phyloP scores from a whole-genome alignment of 2,888 invertebrate species.

The Sphaerophoria taeniata region DNA sequence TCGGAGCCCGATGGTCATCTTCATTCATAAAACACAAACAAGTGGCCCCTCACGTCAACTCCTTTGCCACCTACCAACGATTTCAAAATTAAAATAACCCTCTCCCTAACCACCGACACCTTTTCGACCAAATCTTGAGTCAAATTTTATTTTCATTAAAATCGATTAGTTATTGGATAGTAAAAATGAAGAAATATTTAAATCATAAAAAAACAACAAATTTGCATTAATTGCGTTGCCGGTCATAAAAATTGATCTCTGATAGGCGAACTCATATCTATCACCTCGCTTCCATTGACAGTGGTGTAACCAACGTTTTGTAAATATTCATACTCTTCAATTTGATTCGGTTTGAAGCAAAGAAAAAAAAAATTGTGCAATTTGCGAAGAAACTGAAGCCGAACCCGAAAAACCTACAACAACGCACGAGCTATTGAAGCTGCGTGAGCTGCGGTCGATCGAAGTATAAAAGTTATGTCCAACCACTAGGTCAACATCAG shows the following conservation, averaged over 20 bases:
- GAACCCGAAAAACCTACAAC: neutral
- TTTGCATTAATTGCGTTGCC: constrained; percentile 25
- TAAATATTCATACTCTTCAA: constrained; percentile 22
- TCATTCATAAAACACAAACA: too few relatives aligned
- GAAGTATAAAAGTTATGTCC: constrained; percentile 61
- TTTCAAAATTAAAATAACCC: neutral
- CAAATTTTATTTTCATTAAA: neutral
- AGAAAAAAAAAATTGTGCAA: constrained; percentile 28
- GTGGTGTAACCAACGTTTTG: constrained; percentile 13
- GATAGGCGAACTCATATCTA: neutral
- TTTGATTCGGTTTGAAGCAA: neutral
- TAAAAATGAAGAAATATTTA: constrained; percentile 16
- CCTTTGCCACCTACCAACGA: neutral
- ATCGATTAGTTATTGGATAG: neutral
- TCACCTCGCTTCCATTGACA: neutral
- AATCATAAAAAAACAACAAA: constrained; percentile 11
- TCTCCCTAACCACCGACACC: neutral
- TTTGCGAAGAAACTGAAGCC: neutral
- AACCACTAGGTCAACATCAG: constrained; percentile 51
- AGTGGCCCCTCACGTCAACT: neutral
- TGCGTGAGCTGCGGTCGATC: neutral
- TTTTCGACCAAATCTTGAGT: neutral
- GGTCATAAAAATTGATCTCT: constrained; percentile 1
- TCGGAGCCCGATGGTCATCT: too few relatives aligned
- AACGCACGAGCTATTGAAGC: neutral